phyloP scores from a whole-genome alignment of 2,888 invertebrate genomes.

The Lissocephala sabroskyi region DNA sequence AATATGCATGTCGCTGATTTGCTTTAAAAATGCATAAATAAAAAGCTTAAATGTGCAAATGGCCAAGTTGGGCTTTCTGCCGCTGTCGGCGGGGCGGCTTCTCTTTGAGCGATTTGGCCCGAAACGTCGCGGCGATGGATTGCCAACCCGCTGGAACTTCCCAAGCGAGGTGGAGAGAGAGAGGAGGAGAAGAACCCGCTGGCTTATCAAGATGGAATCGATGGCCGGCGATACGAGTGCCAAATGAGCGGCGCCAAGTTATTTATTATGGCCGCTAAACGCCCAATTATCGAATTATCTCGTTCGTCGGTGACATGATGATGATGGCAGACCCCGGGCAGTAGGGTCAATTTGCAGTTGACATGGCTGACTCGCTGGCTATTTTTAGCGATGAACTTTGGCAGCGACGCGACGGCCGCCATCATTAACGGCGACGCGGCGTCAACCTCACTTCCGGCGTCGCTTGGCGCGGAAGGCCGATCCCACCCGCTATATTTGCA shows the following conservation, averaged over 20 bases:
- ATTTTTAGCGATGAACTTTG: conserved; percentile 60
- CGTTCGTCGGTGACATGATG: conserved; percentile 47
- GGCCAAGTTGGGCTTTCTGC: no score
- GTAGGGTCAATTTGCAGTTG: conserved; percentile 33
- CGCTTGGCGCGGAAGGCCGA: conserved; percentile 44
- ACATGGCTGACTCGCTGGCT: conserved; percentile 20
- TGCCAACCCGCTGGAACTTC: conserved; percentile 2
- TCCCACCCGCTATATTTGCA: conserved; percentile 66
- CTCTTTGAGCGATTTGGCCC: no score
- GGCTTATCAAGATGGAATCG: not conserved
- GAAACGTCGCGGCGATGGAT: no score
- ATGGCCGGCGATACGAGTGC: conserved; percentile 21
- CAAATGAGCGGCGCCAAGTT: conserved; percentile 55
- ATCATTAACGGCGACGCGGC: not conserved
- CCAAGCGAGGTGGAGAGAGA: not conserved
- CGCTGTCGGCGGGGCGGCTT: no score
- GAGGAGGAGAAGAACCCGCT: no score
- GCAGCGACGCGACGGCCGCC: conserved; percentile 4
- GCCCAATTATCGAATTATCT: conserved; percentile 58
- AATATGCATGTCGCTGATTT: conserved; percentile 26
- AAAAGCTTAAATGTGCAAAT: conserved; percentile 26
- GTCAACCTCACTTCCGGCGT: conserved; percentile 48
- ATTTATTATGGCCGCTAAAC: conserved; percentile 47
- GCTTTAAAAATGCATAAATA: conserved; percentile 42
- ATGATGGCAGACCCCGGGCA: conserved; percentile 34